Percentiles rank a stretch among this genome's conserved stretches.
These are phyloP conservation scores for Hypomecis atomaria DNA, from an alignment of 2,888 invertebrate species.

Conservation along the genomic window DNA sequence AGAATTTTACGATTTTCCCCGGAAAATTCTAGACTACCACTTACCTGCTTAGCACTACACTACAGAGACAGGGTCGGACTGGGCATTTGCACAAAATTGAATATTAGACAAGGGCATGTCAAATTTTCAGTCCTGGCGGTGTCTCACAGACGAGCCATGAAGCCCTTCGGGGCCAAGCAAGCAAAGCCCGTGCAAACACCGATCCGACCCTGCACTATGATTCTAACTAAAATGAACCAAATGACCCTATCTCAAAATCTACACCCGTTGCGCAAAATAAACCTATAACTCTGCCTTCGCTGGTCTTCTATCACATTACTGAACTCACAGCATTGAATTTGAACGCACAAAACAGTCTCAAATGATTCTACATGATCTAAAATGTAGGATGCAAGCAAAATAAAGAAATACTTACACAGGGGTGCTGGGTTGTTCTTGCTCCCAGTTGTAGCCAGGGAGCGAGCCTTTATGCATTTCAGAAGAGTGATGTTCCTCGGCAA, in stretches of 20 bases:
- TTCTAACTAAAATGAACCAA: not conserved
- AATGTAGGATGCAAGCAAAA: not conserved
- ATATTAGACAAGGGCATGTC: too few species aligned
- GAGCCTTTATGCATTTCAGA: slow-evolving; percentile 68
- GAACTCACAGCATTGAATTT: not conserved
- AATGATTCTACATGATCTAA: slow-evolving; percentile 3
- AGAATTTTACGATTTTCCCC: not conserved
- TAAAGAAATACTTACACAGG: slow-evolving; percentile 59
- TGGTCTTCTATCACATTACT: not conserved
- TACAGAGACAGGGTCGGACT: not conserved
- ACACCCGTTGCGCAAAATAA: not conserved
- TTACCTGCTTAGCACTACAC: slow-evolving; percentile 15
- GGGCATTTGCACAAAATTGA: too few species aligned
- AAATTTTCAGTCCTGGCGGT: too few species aligned
- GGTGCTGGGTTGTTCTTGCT: slow-evolving; percentile 59
- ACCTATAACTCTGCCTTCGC: too few species aligned
- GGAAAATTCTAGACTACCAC: slow-evolving; percentile 12
- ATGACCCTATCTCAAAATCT: not conserved
- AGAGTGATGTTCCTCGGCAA: slow-evolving; percentile 66
- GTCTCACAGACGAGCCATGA: too few species aligned
- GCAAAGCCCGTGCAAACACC: too few species aligned
- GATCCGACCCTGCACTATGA: too few species aligned
- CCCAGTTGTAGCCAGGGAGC: slow-evolving; percentile 59
- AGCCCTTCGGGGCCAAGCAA: too few species aligned
- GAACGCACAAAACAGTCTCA: not conserved